Conservation (phyloP, 2,797 vertebrate species). For the Scolopax bukidnonensis region DNA sequence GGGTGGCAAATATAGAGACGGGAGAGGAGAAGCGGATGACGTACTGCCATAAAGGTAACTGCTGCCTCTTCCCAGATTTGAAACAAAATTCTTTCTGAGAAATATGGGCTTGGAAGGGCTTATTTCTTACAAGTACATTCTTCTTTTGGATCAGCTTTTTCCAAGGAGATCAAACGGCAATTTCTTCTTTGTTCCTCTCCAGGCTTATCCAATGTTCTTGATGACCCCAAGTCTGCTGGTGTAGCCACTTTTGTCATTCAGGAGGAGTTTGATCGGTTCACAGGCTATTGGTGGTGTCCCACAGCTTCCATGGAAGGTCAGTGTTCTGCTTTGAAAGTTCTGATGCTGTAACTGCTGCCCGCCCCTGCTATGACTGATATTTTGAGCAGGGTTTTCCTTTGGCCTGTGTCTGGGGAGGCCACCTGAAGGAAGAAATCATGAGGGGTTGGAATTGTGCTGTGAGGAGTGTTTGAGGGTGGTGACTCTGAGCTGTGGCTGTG, state of each 20-base stretch:
- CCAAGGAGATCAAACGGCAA: background rate
- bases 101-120: background rate
- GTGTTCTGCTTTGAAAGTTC: background rate
- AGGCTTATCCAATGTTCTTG: conserved; percentile 92
- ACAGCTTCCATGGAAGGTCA: conserved; percentile 86
- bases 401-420: background rate
- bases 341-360: background rate
- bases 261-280: conserved; percentile 98
- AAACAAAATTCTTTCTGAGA: background rate
- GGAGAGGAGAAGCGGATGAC: conserved; percentile 83
- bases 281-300: conserved; percentile 98
- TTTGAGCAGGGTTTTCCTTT: background rate
- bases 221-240: conserved; percentile 94
- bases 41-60: conserved; percentile 80
- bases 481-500: background rate
- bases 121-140: background rate
- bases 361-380: background rate
- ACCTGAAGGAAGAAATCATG: background rate
- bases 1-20: conserved; percentile 92
- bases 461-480: background rate
- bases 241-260: conserved; percentile 98
- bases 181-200: background rate
- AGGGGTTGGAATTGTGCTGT: background rate
- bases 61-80: background rate
- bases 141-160: background rate